phyloP scores from a whole-genome alignment of 2,888 invertebrate species.

The Leptopterna dolabrata region DNA sequence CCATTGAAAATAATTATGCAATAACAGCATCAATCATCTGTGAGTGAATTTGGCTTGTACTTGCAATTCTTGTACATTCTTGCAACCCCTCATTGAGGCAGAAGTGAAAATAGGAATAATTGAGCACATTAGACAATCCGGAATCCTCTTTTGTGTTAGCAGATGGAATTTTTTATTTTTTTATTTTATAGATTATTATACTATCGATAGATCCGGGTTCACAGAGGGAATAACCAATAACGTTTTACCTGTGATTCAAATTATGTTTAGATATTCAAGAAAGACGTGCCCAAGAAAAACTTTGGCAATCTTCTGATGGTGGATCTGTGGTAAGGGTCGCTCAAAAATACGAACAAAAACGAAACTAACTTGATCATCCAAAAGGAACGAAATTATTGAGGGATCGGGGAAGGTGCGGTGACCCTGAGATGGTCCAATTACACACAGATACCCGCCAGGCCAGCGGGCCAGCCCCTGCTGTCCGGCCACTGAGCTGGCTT shows the following conservation, averaged over 20 bases:
- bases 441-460: background rate
- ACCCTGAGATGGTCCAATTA: slow-evolving; percentile 29
- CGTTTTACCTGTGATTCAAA: background rate
- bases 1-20: no score
- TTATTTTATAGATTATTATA: no score
- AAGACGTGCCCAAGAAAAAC: background rate
- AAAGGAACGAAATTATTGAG: slow-evolving; percentile 11
- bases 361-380: background rate
- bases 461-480: background rate
- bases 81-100: no score
- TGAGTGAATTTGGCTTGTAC: no score
- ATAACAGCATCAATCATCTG: no score
- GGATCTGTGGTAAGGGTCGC: background rate
- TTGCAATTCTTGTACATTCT: no score
- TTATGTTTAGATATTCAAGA: background rate
- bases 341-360: background rate
- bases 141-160: no score
- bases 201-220: no score
- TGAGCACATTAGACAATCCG: no score
- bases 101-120: no score
- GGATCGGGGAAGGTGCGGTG: slow-evolving; percentile 30
- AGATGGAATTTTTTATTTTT: no score
- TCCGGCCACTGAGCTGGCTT: background rate
- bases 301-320: background rate
- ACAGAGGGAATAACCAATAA: background rate